These are phyloP conservation scores for Nineta flava DNA, from an alignment of 2,888 invertebrate species.

Conservation along the genomic window DNA sequence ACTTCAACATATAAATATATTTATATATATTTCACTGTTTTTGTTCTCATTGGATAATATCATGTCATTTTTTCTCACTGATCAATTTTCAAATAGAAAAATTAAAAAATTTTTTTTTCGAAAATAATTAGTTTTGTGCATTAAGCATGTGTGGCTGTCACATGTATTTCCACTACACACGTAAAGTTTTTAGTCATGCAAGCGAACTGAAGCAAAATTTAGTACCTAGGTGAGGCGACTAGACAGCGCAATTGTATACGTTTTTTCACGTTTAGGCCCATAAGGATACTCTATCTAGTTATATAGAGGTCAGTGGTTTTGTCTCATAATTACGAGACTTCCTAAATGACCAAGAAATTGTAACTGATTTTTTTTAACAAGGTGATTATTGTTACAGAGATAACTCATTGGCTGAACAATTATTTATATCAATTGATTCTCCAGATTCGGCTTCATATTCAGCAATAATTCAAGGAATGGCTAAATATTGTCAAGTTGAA, in stretches of 20 bases:
- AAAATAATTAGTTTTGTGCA: not conserved
- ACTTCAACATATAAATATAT: no score
- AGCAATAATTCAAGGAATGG: conserved; percentile 67
- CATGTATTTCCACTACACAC: no score
- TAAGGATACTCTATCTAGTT: no score
- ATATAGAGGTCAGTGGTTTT: no score
- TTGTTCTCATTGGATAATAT: no score
- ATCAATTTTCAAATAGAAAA: not conserved
- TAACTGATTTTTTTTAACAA: conserved; percentile 8
- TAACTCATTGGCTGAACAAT: conserved; percentile 53
- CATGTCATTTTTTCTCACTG: no score
- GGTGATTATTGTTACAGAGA: conserved; percentile 30
- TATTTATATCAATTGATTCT: conserved; percentile 55
- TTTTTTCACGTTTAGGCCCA: no score
- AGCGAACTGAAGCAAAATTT: no score
- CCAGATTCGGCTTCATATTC: conserved; percentile 56
- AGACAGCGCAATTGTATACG: no score
- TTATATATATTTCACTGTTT: no score
- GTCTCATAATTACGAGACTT: conserved; percentile 3
- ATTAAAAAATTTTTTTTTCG: not conserved
- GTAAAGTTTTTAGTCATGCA: no score
- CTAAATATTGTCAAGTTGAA: conserved; percentile 54
- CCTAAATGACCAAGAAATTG: not conserved
- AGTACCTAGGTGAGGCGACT: no score
- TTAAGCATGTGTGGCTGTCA: not conserved